Evolutionary conservation across 2,797 vertebrate species (phyloP).

Genomic region (Podarcis siculus): DNA sequence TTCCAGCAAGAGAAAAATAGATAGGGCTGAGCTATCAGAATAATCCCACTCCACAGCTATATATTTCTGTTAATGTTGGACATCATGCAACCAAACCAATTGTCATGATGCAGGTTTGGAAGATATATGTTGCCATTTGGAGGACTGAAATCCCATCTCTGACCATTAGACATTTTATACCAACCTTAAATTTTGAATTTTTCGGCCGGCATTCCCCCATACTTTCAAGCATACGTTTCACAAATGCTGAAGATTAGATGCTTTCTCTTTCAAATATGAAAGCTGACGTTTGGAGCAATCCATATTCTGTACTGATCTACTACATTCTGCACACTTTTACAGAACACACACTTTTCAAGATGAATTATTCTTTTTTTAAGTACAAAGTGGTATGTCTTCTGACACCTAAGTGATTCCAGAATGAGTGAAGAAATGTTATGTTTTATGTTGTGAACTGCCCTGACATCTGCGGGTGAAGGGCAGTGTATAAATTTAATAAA

Average conservation of each 20-base stretch:
- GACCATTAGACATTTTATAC: neutral
- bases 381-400: neutral
- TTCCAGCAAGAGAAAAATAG: too few relatives aligned
- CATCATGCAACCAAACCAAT: neutral
- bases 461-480: too few relatives aligned
- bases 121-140: neutral
- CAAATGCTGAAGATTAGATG: neutral
- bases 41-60: too few relatives aligned
- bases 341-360: neutral
- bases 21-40: too few relatives aligned
- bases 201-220: neutral
- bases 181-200: neutral
- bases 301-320: too few relatives aligned
- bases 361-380: neutral
- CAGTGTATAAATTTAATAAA: too few relatives aligned
- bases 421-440: neutral
- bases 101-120: neutral
- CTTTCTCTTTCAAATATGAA: neutral
- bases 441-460: too few relatives aligned
- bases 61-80: too few relatives aligned
- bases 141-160: neutral
- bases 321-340: neutral
- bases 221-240: neutral
- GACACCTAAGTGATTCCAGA: neutral
- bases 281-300: neutral